Percentiles rank a stretch among this genome's conserved stretches.
Evolutionary conservation across 2,888 invertebrate species (phyloP).

Genomic region (Noctua fimbriata): DNA sequence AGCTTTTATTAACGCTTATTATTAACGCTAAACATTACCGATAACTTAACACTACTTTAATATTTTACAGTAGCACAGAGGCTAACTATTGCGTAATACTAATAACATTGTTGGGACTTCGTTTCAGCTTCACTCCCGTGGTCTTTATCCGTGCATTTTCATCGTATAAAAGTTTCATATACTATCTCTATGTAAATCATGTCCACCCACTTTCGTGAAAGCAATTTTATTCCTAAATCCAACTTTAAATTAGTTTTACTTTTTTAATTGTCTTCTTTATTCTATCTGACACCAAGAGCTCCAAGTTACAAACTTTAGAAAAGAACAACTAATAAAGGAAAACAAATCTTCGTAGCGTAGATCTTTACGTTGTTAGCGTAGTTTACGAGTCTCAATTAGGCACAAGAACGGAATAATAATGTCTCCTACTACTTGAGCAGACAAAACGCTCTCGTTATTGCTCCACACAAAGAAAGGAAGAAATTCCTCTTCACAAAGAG

Average conservation of each 20-base stretch:
- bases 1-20: no score
- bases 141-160: neutral
- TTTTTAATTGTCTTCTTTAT: neutral
- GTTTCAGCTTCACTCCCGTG: neutral
- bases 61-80: neutral
- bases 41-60: no score
- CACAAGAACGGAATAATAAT: conserved; percentile 40
- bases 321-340: conserved; percentile 2
- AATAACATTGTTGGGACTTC: neutral
- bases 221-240: neutral
- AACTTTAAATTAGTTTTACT: neutral
- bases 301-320: neutral
- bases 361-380: conserved; percentile 16
- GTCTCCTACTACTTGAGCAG: conserved; percentile 2
- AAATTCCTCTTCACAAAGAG: conserved; percentile 21
- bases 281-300: neutral
- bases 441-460: conserved; percentile 22
- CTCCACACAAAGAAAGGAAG: conserved; percentile 28
- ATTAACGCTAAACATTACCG: neutral
- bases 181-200: conserved; percentile 7
- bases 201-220: neutral
- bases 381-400: conserved; percentile 34
- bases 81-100: neutral
- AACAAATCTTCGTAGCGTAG: conserved; percentile 6
- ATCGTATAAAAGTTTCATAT: neutral